A percentile compares a stretch with the other conserved stretches of the same genome.
These are phyloP conservation scores for Platypus cylindrus DNA, from an alignment of 2,888 invertebrate species.

Conservation along the genomic window DNA sequence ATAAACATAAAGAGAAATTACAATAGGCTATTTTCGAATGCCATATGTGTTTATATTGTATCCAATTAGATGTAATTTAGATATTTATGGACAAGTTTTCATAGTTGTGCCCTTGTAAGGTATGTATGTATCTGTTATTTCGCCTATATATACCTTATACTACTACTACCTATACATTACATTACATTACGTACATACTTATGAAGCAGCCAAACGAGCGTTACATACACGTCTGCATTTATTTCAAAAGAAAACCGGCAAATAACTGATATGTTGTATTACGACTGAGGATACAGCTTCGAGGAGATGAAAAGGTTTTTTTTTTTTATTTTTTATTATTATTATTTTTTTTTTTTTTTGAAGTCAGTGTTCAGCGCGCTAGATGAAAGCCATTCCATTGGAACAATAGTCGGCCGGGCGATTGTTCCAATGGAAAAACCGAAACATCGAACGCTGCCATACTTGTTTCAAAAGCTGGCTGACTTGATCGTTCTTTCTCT, in stretches of 20 bases:
- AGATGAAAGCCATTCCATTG: constrained; percentile 28
- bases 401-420: constrained; percentile 30
- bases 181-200: constrained; percentile 6
- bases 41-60: background rate
- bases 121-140: too few relatives aligned
- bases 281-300: constrained; percentile 29
- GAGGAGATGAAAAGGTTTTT: constrained; percentile 31
- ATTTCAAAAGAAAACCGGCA: constrained; percentile 27
- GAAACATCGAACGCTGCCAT: constrained; percentile 20
- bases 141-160: too few relatives aligned
- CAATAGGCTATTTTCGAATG: too few relatives aligned
- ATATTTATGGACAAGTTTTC: constrained; percentile 6
- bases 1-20: too few relatives aligned
- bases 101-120: constrained; percentile 5
- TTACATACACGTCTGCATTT: constrained; percentile 7
- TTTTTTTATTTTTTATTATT: too few relatives aligned
- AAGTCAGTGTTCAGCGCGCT: constrained; percentile 26
- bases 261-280: constrained; percentile 35
- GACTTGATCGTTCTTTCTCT: constrained; percentile 15
- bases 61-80: constrained; percentile 6
- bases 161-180: too few relatives aligned
- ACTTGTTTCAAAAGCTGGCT: constrained; percentile 13
- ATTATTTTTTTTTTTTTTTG: too few relatives aligned
- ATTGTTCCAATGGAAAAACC: constrained; percentile 30
- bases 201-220: too few relatives aligned